Evolutionary conservation across 2,113 vertebrate species (phyloP), one percentile per base, ranked within the genome.

Genomic region (Pholis gunnellus): DNA sequence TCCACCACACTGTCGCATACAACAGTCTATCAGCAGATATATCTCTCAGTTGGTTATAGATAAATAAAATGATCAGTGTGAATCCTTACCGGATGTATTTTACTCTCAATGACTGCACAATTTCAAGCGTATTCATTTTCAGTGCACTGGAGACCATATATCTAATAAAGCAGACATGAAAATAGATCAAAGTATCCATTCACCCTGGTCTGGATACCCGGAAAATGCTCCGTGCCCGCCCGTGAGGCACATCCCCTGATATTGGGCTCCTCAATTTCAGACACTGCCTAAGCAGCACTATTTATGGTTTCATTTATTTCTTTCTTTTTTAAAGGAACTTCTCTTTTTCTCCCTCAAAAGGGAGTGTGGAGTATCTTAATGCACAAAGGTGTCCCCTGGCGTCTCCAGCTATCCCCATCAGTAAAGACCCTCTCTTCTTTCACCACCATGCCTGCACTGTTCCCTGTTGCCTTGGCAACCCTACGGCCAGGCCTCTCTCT

Each of bases 401-500:
- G 10, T 85, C 88, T 87, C 69, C 88, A 69, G 82, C 81, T 85
- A 86, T 92, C 84, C 77, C 87, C 84, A 83, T 89, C 91, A 90
- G 79, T 78, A 63, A 69, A 88, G 81, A 82, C 74, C 75, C 78
- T 65, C 56, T 87, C 88, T 70, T 91, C 85, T 91, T 83, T 89
- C 87, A 84, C 78, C 78, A 87, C 91, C 90, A 91, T 89, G 89
- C 85, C 82, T 90, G 81, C 88, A 90, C 91, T 89, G 90, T 91
- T 92, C 91, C 77, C 92, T 91, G 93, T 94, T 93, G 88, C 92
- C 90, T 79, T 93, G 94, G 91, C 88, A 94, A 93, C 94, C 88
- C 85, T 86, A 74, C 5, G 82, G 89, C 88, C 74, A 72, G 89
- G 74, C 87, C 85, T 82, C 82, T 31, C 82, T 73, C 65, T 27